Conservation (phyloP, 2,797 vertebrate species). For the Serranus cabrilla region DNA sequence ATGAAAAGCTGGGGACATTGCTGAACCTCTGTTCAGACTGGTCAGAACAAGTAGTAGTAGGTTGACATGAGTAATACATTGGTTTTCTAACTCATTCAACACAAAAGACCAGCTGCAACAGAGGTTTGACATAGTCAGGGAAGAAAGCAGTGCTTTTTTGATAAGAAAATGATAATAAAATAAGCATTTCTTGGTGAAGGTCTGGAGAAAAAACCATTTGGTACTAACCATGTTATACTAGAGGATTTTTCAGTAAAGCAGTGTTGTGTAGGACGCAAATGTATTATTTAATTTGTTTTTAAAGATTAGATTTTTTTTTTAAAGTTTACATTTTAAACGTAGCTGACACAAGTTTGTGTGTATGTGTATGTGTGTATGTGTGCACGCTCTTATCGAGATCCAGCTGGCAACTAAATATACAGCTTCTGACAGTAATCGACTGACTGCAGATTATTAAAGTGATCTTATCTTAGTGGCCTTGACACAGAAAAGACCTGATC, state of each 20-base stretch:
- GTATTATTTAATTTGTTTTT: constrained; percentile 61
- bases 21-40: constrained; percentile 71
- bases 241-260: constrained; percentile 61
- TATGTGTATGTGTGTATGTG: constrained; percentile 41
- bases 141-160: constrained; percentile 73
- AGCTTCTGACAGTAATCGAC: constrained; percentile 75
- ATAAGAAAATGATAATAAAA: constrained; percentile 50
- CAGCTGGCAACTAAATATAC: constrained; percentile 73
- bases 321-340: constrained; percentile 79
- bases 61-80: constrained; percentile 90
- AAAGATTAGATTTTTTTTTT: constrained; percentile 56
- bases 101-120: constrained; percentile 71
- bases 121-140: constrained; percentile 69
- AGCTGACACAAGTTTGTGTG: constrained; percentile 64
- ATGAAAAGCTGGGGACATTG: constrained; percentile 61
- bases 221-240: constrained; percentile 59
- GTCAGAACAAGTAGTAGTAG: constrained; percentile 80
- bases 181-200: constrained; percentile 80
- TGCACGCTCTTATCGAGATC: constrained; percentile 68
- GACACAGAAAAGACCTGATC: constrained; percentile 80
- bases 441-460: constrained; percentile 78
- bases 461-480: constrained; percentile 88
- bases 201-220: constrained; percentile 71
- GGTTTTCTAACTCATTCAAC: constrained; percentile 88
- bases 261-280: constrained; percentile 70